A percentile compares a stretch with the other conserved stretches of the same genome.
Conservation (phyloP, 2,797 vertebrate genomes). For the Diplodus sargus region DNA sequence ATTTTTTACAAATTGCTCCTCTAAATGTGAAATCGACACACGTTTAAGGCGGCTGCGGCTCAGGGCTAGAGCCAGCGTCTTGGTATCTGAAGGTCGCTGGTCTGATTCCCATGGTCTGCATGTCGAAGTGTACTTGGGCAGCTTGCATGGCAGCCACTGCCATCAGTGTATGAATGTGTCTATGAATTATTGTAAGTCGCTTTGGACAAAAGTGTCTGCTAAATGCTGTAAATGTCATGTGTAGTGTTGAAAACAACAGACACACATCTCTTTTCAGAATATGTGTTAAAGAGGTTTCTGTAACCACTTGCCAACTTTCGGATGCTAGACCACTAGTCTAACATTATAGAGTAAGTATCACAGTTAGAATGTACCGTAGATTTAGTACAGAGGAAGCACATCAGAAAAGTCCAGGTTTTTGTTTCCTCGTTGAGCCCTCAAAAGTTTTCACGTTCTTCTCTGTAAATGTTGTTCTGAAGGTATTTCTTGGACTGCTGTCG, state of each 20-base stretch:
- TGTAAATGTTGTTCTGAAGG: conserved; percentile 4
- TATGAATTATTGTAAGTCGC: too few species aligned
- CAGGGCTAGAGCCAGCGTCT: too few species aligned
- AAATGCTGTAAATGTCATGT: background rate
- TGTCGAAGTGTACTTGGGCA: too few species aligned
- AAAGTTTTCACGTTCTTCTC: conserved; percentile 18
- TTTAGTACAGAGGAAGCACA: background rate
- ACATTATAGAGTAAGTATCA: background rate
- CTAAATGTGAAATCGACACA: too few species aligned
- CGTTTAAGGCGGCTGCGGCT: too few species aligned
- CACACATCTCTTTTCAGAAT: background rate
- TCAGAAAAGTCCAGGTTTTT: background rate
- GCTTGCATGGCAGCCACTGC: too few species aligned
- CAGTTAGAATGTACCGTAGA: background rate
- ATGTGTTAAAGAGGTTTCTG: background rate
- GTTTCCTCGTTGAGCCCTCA: background rate
- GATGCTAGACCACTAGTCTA: background rate
- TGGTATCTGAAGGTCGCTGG: too few species aligned
- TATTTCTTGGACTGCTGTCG: conserved; percentile 11
- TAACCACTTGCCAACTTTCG: background rate
- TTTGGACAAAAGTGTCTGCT: too few species aligned
- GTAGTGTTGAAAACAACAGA: background rate
- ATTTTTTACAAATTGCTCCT: too few species aligned
- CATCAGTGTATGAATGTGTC: too few species aligned
- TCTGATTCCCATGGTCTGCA: too few species aligned